Evolutionary conservation across 1,140 invertebrate species (phyloP), one percentile per base, ranked within the genome.

Genomic region (Drosophila elegans): DNA sequence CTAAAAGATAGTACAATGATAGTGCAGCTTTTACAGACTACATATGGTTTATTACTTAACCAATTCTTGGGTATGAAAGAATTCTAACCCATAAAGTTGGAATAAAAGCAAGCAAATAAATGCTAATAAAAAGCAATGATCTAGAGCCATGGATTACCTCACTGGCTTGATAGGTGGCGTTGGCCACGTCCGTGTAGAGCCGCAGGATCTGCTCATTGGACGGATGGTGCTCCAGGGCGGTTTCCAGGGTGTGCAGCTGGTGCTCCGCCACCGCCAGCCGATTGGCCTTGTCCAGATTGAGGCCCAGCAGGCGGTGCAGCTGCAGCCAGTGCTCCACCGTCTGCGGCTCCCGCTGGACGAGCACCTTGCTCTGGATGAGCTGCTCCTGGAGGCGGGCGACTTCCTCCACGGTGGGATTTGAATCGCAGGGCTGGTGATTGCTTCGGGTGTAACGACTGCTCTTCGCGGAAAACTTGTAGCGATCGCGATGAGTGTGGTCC

Each of bases 191-290:
- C 11, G 79, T 71, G 80, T 93, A 86, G 80, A 91, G 74, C 80
- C 95, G 94, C 88, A 94, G 94, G 27, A 93, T 74, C 7, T 94
- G 78, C 80, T 95, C 95, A 78, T 95, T 90, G 41, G 95, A 77
- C 93, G 95, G 95, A 25, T 86, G 80, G 25, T 80, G 64, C 1
- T 51, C 25, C 0, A 89, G 45, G 1, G 84, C 84, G 12, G 5
- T 38, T 27, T 84, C 68, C 10, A 89, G 49, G 3, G 13, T 45
- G 10, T 72, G 53, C 13, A 89, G 3, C 54, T 88, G 84, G 5
- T 79, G 63, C 64, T 88, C 83, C 10, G 79, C 78, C 3, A 89
- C 60, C 2, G 76, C 57, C 38, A 83, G 55, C 0, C 77, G 75
- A 21, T 89, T 88, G 48, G 38, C 45, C 39, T 51, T 78, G 53